A percentile compares a stretch with the other conserved stretches of the same genome.
phyloP scores from a whole-genome alignment of 1,140 invertebrate species.

The Drosophila sulfurigaster region DNA sequence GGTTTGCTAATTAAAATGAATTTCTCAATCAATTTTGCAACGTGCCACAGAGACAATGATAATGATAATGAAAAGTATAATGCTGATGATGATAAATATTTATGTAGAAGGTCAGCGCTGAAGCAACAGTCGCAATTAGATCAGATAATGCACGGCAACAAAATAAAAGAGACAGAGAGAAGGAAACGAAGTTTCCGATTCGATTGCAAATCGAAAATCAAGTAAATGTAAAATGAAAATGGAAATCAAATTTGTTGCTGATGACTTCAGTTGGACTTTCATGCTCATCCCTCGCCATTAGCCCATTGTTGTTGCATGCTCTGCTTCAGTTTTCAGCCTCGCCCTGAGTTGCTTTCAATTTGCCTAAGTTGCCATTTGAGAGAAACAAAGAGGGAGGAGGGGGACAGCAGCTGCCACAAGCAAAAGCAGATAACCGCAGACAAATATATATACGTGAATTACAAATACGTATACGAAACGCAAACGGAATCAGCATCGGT shows the following conservation, averaged over 20 bases:
- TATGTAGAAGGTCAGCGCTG: slow-evolving; percentile 37
- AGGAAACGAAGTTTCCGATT: slow-evolving; percentile 20
- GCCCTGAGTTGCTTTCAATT: slow-evolving; percentile 67
- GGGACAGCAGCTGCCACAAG: slow-evolving; percentile 58
- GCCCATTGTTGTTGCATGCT: slow-evolving; percentile 33
- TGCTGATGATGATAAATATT: slow-evolving; percentile 32
- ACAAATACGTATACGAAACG: slow-evolving; percentile 41
- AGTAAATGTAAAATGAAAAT: slow-evolving; percentile 30
- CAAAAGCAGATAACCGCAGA: slow-evolving; percentile 40
- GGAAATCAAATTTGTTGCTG: slow-evolving; percentile 48
- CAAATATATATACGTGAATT: slow-evolving; percentile 47
- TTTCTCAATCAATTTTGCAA: slow-evolving; percentile 37
- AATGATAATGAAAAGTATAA: slow-evolving; percentile 3
- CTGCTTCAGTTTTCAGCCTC: slow-evolving; percentile 8
- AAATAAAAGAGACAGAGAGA: too few species aligned
- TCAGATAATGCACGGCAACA: slow-evolving; percentile 9
- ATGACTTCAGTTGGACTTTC: slow-evolving; percentile 1
- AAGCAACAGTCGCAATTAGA: slow-evolving; percentile 37
- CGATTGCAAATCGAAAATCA: slow-evolving; percentile 40
- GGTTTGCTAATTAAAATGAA: slow-evolving; percentile 76
- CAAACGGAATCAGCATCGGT: too few species aligned
- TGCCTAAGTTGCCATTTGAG: slow-evolving; percentile 74
- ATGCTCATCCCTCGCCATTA: slow-evolving; percentile 25
- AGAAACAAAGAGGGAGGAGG: background rate
- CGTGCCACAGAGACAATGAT: background rate